Conservation (phyloP, 2,797 vertebrate genomes). For the Otolemur crassicaudatus region DNA sequence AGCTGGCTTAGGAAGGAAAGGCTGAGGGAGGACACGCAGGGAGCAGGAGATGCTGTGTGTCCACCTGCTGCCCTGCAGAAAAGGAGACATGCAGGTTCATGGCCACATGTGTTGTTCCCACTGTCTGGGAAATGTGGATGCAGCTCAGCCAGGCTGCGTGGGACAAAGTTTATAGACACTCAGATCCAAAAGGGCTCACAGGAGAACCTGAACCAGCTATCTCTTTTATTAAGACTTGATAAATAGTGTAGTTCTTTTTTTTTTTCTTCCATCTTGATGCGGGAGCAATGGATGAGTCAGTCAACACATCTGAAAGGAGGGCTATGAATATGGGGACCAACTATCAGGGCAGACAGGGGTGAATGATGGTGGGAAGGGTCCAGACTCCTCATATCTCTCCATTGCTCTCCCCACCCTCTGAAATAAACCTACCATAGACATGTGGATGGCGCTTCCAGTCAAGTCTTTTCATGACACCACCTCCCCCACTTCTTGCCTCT, state of each 20-base stretch:
- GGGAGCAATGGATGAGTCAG: neutral
- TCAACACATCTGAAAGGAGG: neutral
- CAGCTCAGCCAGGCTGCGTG: neutral
- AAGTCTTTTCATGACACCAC: neutral
- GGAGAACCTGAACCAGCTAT: neutral
- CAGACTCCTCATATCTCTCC: neutral
- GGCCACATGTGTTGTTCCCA: rapidly evolving
- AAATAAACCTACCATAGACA: neutral
- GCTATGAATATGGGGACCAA: neutral
- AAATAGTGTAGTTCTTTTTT: neutral
- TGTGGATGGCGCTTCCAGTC: neutral
- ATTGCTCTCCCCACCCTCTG: neutral
- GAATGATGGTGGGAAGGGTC: neutral
- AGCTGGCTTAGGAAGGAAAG: neutral
- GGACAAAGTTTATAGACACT: neutral
- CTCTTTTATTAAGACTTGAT: neutral
- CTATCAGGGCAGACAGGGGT: neutral
- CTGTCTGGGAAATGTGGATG: neutral
- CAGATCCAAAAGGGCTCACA: neutral
- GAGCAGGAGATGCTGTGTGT: neutral
- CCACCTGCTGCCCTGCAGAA: neutral
- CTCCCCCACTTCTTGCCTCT: neutral
- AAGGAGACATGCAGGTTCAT: rapidly evolving
- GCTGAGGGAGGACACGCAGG: neutral
- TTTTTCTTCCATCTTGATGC: neutral